Evolutionary conservation across 2,113 vertebrate species (phyloP).

Genomic region (Euleptes europaea): DNA sequence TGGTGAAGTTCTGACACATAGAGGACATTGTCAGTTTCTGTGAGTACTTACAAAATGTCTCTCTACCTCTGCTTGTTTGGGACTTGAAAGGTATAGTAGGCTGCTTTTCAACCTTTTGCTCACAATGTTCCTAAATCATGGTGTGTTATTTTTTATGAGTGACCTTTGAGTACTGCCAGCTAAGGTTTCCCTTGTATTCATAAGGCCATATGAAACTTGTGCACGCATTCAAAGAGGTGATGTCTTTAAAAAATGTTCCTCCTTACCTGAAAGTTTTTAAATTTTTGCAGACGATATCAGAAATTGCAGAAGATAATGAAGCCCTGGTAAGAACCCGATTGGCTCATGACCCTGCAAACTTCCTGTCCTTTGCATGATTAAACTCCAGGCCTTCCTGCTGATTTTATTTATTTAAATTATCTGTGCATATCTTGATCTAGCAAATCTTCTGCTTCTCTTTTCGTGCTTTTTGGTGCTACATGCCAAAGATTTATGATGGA

Average conservation of each 20-base stretch:
- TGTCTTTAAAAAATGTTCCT: constrained; percentile 41
- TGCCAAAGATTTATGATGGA: constrained; percentile 51
- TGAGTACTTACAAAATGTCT: neutral
- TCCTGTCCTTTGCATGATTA: constrained; percentile 84
- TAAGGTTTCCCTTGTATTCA: neutral
- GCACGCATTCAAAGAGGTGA: neutral
- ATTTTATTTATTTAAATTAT: constrained; percentile 47
- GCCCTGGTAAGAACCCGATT: constrained; percentile 92
- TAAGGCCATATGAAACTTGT: neutral
- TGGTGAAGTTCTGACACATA: neutral
- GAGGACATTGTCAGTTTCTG: neutral
- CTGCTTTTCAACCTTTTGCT: neutral
- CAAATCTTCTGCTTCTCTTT: constrained; percentile 47
- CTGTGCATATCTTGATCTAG: constrained; percentile 39
- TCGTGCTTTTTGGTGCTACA: constrained; percentile 50
- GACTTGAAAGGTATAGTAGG: neutral
- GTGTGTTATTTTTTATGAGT: neutral
- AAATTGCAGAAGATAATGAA: constrained; percentile 99
- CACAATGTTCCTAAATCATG: neutral
- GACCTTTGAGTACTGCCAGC: neutral
- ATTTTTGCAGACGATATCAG: constrained; percentile 98
- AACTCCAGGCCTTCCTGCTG: constrained; percentile 64
- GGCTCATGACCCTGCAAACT: constrained; percentile 69
- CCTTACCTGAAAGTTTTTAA: constrained; percentile 87
- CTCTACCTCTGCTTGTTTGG: neutral